A percentile compares a stretch with the other conserved stretches of the same genome.
These are phyloP conservation scores for Cherax destructor DNA, from an alignment of 1,140 invertebrate genomes.

Conservation along the genomic window DNA sequence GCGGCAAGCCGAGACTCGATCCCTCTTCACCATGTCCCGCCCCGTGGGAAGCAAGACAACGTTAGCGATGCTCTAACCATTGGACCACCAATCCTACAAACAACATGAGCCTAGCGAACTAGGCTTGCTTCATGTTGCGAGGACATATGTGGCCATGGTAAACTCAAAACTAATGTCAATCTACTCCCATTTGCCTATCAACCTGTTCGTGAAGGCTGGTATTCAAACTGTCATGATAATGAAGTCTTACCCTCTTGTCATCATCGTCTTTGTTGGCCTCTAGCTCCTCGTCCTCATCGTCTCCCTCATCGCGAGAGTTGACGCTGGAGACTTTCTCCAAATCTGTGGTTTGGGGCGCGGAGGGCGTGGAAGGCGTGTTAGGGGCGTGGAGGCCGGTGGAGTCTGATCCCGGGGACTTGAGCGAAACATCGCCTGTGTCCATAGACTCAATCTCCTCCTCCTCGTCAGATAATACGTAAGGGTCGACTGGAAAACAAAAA, in stretches of 20 bases:
- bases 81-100: too few species aligned
- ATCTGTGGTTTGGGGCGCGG: constrained; percentile 63
- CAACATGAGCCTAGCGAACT: too few species aligned
- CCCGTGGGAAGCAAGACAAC: too few species aligned
- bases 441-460: constrained; percentile 74
- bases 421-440: constrained; percentile 77
- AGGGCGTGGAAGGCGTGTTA: constrained; percentile 68
- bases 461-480: constrained; percentile 70
- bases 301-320: constrained; percentile 73
- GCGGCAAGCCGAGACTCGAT: too few species aligned
- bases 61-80: too few species aligned
- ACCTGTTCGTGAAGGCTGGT: too few species aligned
- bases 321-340: constrained; percentile 73
- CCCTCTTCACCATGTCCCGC: too few species aligned
- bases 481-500: constrained; percentile 32
- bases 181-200: too few species aligned
- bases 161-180: too few species aligned
- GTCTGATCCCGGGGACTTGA: constrained; percentile 76
- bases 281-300: constrained; percentile 72
- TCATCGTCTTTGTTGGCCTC: constrained; percentile 67
- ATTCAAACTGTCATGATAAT: too few species aligned
- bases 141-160: too few species aligned
- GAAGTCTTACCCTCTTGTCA: constrained; percentile 59
- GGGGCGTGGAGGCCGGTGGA: constrained; percentile 76
- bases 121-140: too few species aligned